Conservation (phyloP, 1,140 invertebrate genomes). For the Papilio glaucus region DNA sequence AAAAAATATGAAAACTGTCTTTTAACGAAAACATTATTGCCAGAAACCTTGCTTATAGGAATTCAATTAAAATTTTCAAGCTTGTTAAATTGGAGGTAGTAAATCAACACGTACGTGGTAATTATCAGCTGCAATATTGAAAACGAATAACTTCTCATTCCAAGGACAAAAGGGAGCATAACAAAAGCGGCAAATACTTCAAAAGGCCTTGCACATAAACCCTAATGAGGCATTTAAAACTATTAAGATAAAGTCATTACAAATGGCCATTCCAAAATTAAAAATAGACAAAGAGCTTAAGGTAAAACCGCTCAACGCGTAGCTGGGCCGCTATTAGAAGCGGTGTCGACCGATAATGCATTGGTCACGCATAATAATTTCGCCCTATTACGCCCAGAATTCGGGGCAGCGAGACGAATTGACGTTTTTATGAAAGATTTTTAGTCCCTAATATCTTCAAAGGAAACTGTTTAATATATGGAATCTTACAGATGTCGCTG, state of each 20-base stretch:
- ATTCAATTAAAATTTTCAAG: too few species aligned
- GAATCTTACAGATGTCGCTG: constrained; percentile 23
- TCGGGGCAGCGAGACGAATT: constrained; percentile 41
- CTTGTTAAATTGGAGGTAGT: neutral
- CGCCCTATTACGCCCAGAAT: constrained; percentile 41
- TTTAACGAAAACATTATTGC: too few species aligned
- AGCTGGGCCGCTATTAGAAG: constrained; percentile 7
- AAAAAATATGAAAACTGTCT: too few species aligned
- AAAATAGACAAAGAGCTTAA: constrained; percentile 20
- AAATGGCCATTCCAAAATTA: constrained; percentile 26
- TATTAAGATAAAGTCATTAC: constrained; percentile 32
- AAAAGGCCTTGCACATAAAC: constrained; percentile 29
- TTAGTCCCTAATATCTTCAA: constrained; percentile 1
- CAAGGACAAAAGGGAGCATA: neutral
- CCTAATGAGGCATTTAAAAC: constrained; percentile 30
- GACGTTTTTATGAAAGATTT: constrained; percentile 34
- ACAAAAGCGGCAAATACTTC: constrained; percentile 20
- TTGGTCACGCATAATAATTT: constrained; percentile 46
- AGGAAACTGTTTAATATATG: constrained; percentile 8
- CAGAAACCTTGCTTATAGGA: too few species aligned
- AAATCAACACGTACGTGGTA: neutral
- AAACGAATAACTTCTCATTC: constrained; percentile 2
- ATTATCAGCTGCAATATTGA: neutral
- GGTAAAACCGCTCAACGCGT: constrained; percentile 15
- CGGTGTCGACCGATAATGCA: constrained; percentile 36